Conservation (phyloP, 2,888 invertebrate species). For the Sericinus montela region DNA sequence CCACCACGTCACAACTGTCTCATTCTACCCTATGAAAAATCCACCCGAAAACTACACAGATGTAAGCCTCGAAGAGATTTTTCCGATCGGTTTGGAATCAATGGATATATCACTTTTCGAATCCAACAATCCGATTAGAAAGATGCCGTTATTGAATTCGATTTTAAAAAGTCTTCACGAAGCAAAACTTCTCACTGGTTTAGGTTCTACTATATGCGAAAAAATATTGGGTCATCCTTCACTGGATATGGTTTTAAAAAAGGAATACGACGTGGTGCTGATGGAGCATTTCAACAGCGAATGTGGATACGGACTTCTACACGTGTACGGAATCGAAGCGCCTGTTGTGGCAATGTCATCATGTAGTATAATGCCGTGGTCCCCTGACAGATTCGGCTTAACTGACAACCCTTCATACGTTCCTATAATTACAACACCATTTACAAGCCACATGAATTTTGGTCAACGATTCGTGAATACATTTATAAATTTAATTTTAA, state of each 20-base stretch:
- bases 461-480: slow-evolving; percentile 42
- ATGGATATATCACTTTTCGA: slow-evolving; percentile 49
- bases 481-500: slow-evolving; percentile 22
- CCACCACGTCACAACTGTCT: slow-evolving; percentile 80
- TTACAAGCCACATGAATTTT: slow-evolving; percentile 52
- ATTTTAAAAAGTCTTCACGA: slow-evolving; percentile 19
- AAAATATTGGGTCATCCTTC: slow-evolving; percentile 27
- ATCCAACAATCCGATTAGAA: slow-evolving; percentile 3
- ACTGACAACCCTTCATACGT: slow-evolving; percentile 53
- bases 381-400: slow-evolving; percentile 39
- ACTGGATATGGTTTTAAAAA: slow-evolving; percentile 27
- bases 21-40: slow-evolving; percentile 75
- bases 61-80: slow-evolving; percentile 59
- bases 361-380: slow-evolving; percentile 69
- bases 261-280: slow-evolving; percentile 72
- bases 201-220: slow-evolving; percentile 29
- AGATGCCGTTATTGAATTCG: slow-evolving; percentile 22
- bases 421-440: slow-evolving; percentile 62
- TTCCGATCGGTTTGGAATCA: slow-evolving; percentile 48
- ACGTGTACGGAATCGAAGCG: slow-evolving; percentile 52
- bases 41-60: slow-evolving; percentile 65
- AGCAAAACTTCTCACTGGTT: slow-evolving; percentile 21
- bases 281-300: slow-evolving; percentile 76
- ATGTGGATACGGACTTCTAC: slow-evolving; percentile 73
- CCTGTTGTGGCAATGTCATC: slow-evolving; percentile 71